Base-by-base conservation (phyloP, 2,888 invertebrate species). In the Spodoptera littoralis region DNA sequence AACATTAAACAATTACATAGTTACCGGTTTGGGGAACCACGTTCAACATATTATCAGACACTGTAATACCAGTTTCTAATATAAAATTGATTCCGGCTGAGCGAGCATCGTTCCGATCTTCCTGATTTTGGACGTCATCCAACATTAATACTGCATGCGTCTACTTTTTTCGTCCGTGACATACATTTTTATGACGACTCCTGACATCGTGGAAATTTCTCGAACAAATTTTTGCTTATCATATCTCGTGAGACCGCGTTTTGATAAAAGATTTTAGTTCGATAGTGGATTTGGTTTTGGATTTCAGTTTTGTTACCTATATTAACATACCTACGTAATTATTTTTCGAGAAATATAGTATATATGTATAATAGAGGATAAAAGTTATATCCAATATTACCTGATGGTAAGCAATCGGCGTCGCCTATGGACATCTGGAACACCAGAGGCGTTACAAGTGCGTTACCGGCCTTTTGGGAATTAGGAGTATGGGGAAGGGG, bases 51-150 rank as follows among this genome's bases (percentile, higher is more conserved):
- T 84, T 83, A 82, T 79, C 73, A 60, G 48, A 58, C 59, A 70
- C 61, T 67, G 71, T 76, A 77, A 76, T 74, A 79, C 60, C 54
- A 67, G 73, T 61, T 77, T 73, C 75, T 78, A 76, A 82, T 85
- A 82, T 81, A 81, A 83, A 85, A 87, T 86, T 83, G 84, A 85
- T 85, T 85, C 84, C 79, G 70, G 80, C 82, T 81, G 84, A 86
- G 70, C 80, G 77, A 69, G 81, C 84, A 73, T 47, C 64, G 61
- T 57, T 63, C 52, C 57, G 69, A 60, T 73, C 62, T 71, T 67
- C 72, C 72, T 61, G 68, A 71, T 77, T 77, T 85, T 87, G 86
- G 87, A 86, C 60, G 70, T 58, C 70, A 72, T 85, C 86, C 87
- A 87, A 84, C 45, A 54, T 65, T 70, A 77, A 76, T 81, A 77